These are phyloP conservation scores for Drosophila tsacasi DNA, from an alignment of 1,140 invertebrate genomes.

Conservation along the genomic window DNA sequence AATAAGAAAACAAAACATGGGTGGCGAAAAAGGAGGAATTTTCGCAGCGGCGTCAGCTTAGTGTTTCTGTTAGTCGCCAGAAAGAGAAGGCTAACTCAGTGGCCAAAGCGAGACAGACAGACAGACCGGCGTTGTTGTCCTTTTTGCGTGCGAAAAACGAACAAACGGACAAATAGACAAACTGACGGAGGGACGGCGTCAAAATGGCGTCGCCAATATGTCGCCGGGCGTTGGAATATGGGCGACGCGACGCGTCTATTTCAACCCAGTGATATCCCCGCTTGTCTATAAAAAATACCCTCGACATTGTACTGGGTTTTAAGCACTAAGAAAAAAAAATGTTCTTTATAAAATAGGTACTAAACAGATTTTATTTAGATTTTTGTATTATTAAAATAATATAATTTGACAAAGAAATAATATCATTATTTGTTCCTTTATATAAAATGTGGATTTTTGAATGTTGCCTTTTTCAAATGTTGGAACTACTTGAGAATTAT, in stretches of 20 bases:
- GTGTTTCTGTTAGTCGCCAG: constrained; percentile 45
- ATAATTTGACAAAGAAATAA: too few relatives aligned
- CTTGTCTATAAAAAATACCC: constrained; percentile 20
- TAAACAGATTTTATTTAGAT: background rate
- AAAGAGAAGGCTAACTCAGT: constrained; percentile 13
- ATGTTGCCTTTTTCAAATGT: background rate
- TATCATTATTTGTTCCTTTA: too few relatives aligned
- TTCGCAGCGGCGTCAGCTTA: constrained; percentile 47
- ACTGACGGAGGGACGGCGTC: constrained; percentile 50
- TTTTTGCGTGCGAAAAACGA: constrained; percentile 35
- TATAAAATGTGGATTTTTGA: background rate
- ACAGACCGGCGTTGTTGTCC: constrained; percentile 23
- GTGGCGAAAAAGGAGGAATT: background rate
- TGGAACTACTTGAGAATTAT: background rate
- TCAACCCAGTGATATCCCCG: constrained; percentile 39
- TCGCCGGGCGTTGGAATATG: constrained; percentile 68
- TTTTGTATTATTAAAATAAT: background rate
- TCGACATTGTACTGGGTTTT: background rate
- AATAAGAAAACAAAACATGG: constrained; percentile 4
- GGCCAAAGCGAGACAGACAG: constrained; percentile 24
- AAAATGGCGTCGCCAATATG: constrained; percentile 83
- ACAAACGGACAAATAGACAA: constrained; percentile 20
- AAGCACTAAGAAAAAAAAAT: background rate
- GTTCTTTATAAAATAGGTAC: too few relatives aligned
- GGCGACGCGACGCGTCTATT: constrained; percentile 50